Evolutionary conservation across 2,888 invertebrate species (phyloP).

Genomic region (Morinoia aosen): DNA sequence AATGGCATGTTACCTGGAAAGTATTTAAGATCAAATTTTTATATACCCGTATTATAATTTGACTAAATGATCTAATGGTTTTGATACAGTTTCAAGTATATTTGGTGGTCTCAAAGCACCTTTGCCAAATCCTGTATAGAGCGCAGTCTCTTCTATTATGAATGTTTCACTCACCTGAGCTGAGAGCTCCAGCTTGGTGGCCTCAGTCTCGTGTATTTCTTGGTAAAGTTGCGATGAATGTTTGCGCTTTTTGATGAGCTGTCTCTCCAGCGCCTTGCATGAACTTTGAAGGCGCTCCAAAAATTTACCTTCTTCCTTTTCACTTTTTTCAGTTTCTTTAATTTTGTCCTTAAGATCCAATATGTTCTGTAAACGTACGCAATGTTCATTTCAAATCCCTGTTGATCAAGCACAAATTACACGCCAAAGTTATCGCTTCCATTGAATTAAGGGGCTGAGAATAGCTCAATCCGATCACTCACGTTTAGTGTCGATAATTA

Average conservation of each 20-base stretch:
- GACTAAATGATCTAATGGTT: too few species aligned
- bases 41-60: too few species aligned
- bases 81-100: too few species aligned
- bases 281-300: constrained; percentile 12
- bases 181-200: neutral
- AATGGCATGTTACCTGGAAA: too few species aligned
- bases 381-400: neutral
- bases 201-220: constrained; percentile 19
- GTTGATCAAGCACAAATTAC: neutral
- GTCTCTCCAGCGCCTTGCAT: neutral
- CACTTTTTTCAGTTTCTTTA: constrained; percentile 11
- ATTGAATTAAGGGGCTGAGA: too few species aligned
- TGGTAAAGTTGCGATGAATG: constrained; percentile 25
- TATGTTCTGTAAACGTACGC: neutral
- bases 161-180: constrained; percentile 14
- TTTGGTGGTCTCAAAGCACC: too few species aligned
- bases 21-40: too few species aligned
- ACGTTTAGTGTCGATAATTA: too few species aligned
- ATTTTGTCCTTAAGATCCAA: constrained; percentile 39
- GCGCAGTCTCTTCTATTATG: neutral
- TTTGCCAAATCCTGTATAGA: too few species aligned
- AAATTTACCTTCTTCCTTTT: neutral
- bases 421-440: too few species aligned
- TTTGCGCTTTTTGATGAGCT: neutral
- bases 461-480: too few species aligned